Conservation (phyloP, 2,113 vertebrate species). For the Etheostoma spectabile region DNA sequence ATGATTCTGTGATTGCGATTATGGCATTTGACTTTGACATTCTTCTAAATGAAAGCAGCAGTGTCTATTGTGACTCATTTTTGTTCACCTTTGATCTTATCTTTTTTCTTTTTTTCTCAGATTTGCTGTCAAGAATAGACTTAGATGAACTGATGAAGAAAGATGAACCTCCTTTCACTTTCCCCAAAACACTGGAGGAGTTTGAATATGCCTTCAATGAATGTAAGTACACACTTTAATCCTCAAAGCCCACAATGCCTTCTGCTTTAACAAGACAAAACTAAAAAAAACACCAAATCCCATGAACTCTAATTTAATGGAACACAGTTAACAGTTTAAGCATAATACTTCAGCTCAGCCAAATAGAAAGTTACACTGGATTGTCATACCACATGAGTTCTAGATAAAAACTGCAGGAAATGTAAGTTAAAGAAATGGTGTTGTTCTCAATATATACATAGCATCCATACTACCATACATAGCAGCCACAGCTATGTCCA, state of each 20-base stretch:
- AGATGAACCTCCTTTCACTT: constrained; percentile 95
- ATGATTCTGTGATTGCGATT: background rate
- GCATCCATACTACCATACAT: no score
- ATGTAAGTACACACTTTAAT: constrained; percentile 84
- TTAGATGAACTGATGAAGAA: constrained; percentile 99
- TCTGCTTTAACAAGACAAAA: background rate
- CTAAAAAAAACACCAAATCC: background rate
- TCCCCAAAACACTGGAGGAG: constrained; percentile 96
- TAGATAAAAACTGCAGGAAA: background rate
- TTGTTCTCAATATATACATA: background rate
- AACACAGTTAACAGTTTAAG: background rate
- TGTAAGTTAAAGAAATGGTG: background rate
- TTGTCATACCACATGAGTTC: background rate
- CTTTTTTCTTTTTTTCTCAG: constrained; percentile 73
- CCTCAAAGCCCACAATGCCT: constrained; percentile 12
- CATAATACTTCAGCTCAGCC: background rate
- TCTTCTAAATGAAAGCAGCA: background rate
- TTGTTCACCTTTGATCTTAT: constrained; percentile 1
- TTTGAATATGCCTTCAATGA: constrained; percentile 98
- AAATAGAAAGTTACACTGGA: background rate
- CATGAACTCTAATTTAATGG: background rate
- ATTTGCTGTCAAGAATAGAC: constrained; percentile 97
- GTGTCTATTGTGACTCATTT: background rate
- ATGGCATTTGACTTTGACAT: background rate
- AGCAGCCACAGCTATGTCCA: no score